phyloP scores from a whole-genome alignment of 2,888 invertebrate genomes.

The Xestoiulus laeticollis region DNA sequence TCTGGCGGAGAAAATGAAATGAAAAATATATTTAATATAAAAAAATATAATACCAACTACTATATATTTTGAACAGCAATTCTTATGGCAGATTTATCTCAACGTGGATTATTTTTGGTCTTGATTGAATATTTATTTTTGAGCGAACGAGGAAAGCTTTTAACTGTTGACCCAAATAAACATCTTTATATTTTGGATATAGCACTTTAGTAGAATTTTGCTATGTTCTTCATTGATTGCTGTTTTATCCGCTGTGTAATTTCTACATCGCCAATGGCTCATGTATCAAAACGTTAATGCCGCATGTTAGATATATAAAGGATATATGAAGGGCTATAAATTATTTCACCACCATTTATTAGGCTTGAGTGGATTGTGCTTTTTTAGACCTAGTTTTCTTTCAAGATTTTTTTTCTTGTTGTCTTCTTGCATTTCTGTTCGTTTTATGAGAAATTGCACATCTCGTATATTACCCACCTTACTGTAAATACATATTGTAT shows the following conservation, averaged over 20 bases:
- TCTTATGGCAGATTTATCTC: no score
- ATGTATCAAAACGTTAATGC: conserved; percentile 37
- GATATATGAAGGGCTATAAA: conserved; percentile 1
- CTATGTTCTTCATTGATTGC: background rate
- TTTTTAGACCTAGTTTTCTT: background rate
- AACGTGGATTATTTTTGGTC: no score
- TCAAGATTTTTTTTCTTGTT: background rate
- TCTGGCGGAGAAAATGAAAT: no score
- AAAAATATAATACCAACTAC: no score
- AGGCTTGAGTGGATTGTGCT: conserved; percentile 27
- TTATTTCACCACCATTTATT: background rate
- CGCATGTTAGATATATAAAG: conserved; percentile 2
- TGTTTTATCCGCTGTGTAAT: background rate
- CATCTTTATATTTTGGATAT: background rate
- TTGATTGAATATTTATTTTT: background rate
- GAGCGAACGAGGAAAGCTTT: background rate
- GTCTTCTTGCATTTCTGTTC: background rate
- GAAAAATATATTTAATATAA: no score
- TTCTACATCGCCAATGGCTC: background rate
- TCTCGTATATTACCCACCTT: background rate
- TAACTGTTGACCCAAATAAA: background rate
- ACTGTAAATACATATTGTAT: no score
- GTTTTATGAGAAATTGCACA: background rate
- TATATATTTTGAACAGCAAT: no score
- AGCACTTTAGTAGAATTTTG: background rate